A percentile compares a stretch with the other conserved stretches of the same genome.
phyloP scores from a whole-genome alignment of 2,888 invertebrate species.

The Osmoderma eremita region DNA sequence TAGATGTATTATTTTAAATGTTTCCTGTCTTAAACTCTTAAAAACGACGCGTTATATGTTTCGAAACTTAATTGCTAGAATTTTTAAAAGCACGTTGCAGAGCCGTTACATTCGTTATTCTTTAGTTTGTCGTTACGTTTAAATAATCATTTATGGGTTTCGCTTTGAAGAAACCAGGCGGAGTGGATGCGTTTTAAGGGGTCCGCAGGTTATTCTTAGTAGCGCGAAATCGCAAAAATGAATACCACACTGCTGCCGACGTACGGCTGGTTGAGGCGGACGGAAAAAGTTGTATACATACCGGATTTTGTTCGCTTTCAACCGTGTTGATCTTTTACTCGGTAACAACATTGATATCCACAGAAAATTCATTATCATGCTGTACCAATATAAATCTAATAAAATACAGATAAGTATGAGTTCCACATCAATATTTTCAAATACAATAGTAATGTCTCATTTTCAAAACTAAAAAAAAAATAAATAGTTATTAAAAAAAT shows the following conservation, averaged over 20 bases:
- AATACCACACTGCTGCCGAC: neutral
- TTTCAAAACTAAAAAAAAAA: too few species aligned
- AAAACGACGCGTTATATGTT: conserved; percentile 39
- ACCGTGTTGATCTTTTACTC: neutral
- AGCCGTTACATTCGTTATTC: conserved; percentile 58
- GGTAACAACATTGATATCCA: conserved; percentile 6
- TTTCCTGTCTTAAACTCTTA: conserved; percentile 59
- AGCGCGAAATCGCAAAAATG: conserved; percentile 14
- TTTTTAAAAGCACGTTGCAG: conserved; percentile 21
- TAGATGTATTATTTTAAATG: conserved; percentile 57
- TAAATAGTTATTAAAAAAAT: too few species aligned
- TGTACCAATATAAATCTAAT: neutral
- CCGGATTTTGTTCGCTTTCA: conserved; percentile 1
- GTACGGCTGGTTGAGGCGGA: neutral
- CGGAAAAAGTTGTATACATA: conserved; percentile 11
- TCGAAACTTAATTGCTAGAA: conserved; percentile 30
- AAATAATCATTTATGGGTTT: conserved; percentile 1
- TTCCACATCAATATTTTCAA: neutral
- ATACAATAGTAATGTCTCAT: neutral
- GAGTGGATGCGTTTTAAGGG: neutral
- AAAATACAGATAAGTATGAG: too few species aligned
- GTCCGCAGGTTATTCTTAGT: conserved; percentile 5
- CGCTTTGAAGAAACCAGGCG: neutral
- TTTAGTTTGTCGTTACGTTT: conserved; percentile 52
- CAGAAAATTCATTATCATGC: conserved; percentile 22